Percentiles rank a stretch among this genome's conserved stretches.
These are phyloP conservation scores for Mystacides longicornis DNA, from an alignment of 2,888 invertebrate genomes.

Conservation along the genomic window DNA sequence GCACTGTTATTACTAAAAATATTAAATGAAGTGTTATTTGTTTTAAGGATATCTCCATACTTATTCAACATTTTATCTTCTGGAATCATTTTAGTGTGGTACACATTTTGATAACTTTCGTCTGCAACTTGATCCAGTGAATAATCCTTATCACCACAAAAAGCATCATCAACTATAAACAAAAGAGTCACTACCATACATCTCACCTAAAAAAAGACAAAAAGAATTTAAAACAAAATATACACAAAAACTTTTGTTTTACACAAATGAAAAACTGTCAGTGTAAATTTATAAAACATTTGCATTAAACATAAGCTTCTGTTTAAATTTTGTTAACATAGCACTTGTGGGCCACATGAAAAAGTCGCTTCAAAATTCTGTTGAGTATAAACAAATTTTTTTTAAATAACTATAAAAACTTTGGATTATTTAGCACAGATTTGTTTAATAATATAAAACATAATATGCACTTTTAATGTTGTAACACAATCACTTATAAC, in stretches of 20 bases:
- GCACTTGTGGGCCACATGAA: too few relatives aligned
- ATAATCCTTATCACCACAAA: neutral
- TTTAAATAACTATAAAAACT: too few relatives aligned
- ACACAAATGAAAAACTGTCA: neutral
- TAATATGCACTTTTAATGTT: too few relatives aligned
- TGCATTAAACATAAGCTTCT: too few relatives aligned
- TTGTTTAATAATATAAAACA: too few relatives aligned
- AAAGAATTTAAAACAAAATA: neutral
- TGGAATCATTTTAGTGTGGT: neutral
- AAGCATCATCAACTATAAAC: neutral
- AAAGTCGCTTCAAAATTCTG: too few relatives aligned
- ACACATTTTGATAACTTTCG: neutral
- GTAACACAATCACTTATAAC: too few relatives aligned
- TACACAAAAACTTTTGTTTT: neutral
- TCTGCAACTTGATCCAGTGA: constrained; percentile 1
- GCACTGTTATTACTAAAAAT: constrained; percentile 1
- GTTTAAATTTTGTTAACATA: too few relatives aligned
- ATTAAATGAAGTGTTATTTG: neutral
- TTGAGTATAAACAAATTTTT: too few relatives aligned
- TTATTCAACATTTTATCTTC: neutral
- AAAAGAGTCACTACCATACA: neutral
- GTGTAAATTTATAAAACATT: too few relatives aligned
- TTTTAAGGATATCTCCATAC: neutral
- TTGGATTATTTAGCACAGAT: too few relatives aligned
- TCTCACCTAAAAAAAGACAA: neutral